phyloP scores from a whole-genome alignment of 2,113 vertebrate genomes.

The Eurypyga helias region DNA sequence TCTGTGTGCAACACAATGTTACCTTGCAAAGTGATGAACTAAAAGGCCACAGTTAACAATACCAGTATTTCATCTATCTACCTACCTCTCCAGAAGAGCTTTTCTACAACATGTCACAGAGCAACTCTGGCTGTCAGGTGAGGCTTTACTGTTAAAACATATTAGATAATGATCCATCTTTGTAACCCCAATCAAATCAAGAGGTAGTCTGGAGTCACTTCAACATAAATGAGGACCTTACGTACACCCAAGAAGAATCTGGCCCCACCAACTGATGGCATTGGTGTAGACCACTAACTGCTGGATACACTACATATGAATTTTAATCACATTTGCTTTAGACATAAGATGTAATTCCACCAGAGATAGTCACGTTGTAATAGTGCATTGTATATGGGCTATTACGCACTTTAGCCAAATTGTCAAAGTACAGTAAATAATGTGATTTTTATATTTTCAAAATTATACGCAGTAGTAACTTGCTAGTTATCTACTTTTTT shows the following conservation, averaged over 20 bases:
- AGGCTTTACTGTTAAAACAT: not conserved
- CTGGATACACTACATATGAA: rapidly evolving
- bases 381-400: not conserved
- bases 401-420: not conserved
- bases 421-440: not conserved
- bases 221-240: not conserved
- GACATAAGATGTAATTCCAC: not conserved
- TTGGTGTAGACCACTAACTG: not conserved
- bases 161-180: not conserved
- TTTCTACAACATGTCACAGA: not conserved
- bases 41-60: not conserved
- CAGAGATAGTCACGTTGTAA: not conserved
- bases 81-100: not conserved
- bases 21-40: not conserved
- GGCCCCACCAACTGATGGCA: not conserved
- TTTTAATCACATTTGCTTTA: not conserved
- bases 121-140: not conserved
- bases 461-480: not conserved
- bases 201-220: not conserved
- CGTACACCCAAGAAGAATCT: not conserved
- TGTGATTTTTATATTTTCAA: not conserved
- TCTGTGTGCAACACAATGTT: not conserved
- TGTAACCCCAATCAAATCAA: not conserved
- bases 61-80: not conserved
- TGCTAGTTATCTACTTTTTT: not conserved